phyloP scores from a whole-genome alignment of 1,140 invertebrate genomes.

The Macrobrachium rosenbergii region DNA sequence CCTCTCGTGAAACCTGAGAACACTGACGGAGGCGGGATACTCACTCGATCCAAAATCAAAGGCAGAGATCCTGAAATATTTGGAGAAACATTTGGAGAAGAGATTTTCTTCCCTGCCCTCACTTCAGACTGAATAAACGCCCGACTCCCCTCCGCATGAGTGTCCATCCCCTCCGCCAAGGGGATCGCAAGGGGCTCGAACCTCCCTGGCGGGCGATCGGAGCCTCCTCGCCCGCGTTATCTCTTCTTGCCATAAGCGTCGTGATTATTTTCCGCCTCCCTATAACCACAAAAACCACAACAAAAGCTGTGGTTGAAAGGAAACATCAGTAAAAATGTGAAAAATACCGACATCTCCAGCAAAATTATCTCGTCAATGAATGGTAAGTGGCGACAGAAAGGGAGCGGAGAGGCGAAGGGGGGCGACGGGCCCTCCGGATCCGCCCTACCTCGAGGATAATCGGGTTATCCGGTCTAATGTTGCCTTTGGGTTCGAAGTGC shows the following conservation, averaged over 20 bases:
- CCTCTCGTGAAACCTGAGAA: neutral
- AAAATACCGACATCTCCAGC: slow-evolving; percentile 43
- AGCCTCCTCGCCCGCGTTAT: neutral
- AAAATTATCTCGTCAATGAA: slow-evolving; percentile 55
- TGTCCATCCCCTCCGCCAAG: no score
- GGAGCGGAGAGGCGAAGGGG: neutral
- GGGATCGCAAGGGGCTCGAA: no score
- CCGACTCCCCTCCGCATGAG: neutral
- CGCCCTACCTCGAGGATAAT: no score
- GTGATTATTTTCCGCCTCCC: slow-evolving; percentile 37
- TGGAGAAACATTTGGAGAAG: slow-evolving; percentile 56
- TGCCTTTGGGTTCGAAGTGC: no score
- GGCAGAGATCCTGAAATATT: slow-evolving; percentile 36
- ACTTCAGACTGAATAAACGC: slow-evolving; percentile 32
- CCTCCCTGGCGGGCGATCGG: no score
- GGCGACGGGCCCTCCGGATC: no score
- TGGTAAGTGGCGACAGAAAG: slow-evolving; percentile 31
- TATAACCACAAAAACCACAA: slow-evolving; percentile 64
- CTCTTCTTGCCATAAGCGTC: slow-evolving; percentile 24
- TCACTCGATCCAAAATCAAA: slow-evolving; percentile 51
- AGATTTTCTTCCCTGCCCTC: slow-evolving; percentile 26
- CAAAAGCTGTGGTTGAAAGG: slow-evolving; percentile 60
- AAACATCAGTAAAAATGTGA: slow-evolving; percentile 57
- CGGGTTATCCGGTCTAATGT: no score
- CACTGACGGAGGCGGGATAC: neutral